Percentiles rank a stretch among this genome's conserved stretches.
Conservation (phyloP, 1,140 invertebrate genomes). For the Scaptomyza graminum region DNA sequence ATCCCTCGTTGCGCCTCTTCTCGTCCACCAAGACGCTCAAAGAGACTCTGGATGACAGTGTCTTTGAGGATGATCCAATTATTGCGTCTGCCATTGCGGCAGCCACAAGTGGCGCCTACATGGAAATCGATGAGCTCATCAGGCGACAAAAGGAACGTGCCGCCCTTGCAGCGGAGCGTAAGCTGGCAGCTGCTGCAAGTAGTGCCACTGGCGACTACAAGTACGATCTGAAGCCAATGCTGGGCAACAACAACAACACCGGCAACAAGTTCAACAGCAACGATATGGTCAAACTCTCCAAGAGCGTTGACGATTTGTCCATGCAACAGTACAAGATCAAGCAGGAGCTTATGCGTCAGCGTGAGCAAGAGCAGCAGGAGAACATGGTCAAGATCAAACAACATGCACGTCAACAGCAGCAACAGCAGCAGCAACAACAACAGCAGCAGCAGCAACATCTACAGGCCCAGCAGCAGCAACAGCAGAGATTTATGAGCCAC, state of each 20-base stretch:
- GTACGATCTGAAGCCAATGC: slow-evolving; percentile 78
- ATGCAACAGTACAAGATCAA: slow-evolving; percentile 78
- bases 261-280: slow-evolving; percentile 72
- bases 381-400: slow-evolving; percentile 80
- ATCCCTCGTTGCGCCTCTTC: slow-evolving; percentile 81
- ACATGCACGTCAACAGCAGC: slow-evolving; percentile 72
- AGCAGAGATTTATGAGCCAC: slow-evolving; percentile 62
- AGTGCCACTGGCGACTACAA: slow-evolving; percentile 65
- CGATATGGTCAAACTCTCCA: slow-evolving; percentile 77
- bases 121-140: slow-evolving; percentile 82
- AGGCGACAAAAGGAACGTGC: slow-evolving; percentile 76
- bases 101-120: slow-evolving; percentile 79
- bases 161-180: slow-evolving; percentile 66
- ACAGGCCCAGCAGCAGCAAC: slow-evolving; percentile 48
- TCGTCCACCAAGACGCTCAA: slow-evolving; percentile 83
- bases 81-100: slow-evolving; percentile 83
- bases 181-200: slow-evolving; percentile 68
- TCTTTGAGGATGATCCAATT: slow-evolving; percentile 83
- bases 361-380: slow-evolving; percentile 74
- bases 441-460: slow-evolving; percentile 65
- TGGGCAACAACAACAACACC: slow-evolving; percentile 58
- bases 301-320: slow-evolving; percentile 77
- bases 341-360: slow-evolving; percentile 69
- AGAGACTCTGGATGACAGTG: slow-evolving; percentile 82
- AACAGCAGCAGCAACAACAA: slow-evolving; percentile 67